Evolutionary conservation across 1,140 invertebrate genomes (phyloP).

Genomic region (Yoshiicerus persimilis): DNA sequence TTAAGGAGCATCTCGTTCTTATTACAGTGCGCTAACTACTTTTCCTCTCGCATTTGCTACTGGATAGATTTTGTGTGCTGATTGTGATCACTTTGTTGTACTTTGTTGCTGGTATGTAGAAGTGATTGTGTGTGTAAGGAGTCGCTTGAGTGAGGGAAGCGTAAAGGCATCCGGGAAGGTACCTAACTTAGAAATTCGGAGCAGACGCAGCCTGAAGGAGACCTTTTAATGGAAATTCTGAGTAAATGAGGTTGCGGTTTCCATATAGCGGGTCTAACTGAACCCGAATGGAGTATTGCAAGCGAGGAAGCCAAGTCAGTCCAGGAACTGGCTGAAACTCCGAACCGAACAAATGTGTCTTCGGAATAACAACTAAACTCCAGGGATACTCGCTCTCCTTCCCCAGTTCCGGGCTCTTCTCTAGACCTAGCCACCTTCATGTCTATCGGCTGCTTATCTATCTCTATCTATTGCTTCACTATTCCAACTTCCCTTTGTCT

Average conservation of each 20-base stretch:
- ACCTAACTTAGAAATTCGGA: not conserved
- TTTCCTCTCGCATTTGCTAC: too few relatives aligned
- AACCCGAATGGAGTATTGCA: not conserved
- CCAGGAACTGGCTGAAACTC: not conserved
- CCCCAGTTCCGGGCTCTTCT: too few relatives aligned
- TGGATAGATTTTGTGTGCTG: too few relatives aligned
- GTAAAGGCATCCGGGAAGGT: not conserved
- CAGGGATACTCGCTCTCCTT: too few relatives aligned
- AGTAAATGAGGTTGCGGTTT: conserved; percentile 45
- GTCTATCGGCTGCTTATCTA: not conserved
- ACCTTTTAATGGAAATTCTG: conserved; percentile 46
- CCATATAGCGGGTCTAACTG: conserved; percentile 7
- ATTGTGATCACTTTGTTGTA: too few relatives aligned
- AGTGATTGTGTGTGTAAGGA: not conserved
- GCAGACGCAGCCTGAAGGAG: conserved; percentile 36
- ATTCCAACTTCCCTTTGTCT: not conserved
- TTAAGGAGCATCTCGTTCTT: too few relatives aligned
- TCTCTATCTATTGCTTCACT: not conserved
- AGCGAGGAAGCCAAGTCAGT: not conserved
- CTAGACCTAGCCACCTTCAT: too few relatives aligned
- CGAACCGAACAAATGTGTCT: not conserved
- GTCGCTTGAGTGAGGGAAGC: not conserved
- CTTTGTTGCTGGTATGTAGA: not conserved
- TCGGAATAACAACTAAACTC: not conserved
- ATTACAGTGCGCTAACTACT: too few relatives aligned